These are phyloP conservation scores for Macroramphosus scolopax DNA, from an alignment of 2,797 vertebrate genomes.

Conservation along the genomic window DNA sequence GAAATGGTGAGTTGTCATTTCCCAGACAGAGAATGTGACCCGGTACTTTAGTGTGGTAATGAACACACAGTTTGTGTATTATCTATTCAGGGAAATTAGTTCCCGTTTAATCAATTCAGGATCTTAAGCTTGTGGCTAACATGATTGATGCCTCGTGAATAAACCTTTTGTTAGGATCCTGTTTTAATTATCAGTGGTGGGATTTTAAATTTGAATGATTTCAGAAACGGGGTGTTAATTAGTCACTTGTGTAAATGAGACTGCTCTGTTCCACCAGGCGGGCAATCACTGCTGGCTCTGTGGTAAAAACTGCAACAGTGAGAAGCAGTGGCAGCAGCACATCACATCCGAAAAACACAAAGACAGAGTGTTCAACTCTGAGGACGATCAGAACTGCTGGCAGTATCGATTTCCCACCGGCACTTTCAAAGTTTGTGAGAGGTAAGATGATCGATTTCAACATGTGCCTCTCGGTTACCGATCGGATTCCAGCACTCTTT, in stretches of 20 bases:
- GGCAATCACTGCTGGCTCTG: constrained; percentile 99
- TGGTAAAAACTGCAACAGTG: constrained; percentile 98
- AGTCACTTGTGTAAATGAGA: constrained; percentile 6
- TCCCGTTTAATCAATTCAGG: no score
- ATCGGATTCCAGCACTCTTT: background rate
- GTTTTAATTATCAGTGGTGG: constrained; percentile 2
- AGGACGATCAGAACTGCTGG: constrained; percentile 98
- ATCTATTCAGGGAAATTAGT: no score
- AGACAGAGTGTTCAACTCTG: constrained; percentile 95
- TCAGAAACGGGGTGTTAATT: constrained; percentile 4
- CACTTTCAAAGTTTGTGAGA: constrained; percentile 91
- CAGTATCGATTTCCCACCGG: constrained; percentile 97
- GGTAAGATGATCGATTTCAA: constrained; percentile 70
- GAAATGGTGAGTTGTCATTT: constrained; percentile 76
- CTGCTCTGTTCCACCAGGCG: constrained; percentile 71
- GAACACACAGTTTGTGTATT: no score
- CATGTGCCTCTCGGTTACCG: fast-evolving
- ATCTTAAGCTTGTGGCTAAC: no score
- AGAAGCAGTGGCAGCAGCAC: constrained; percentile 98
- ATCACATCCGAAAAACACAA: constrained; percentile 99
- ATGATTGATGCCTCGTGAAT: no score
- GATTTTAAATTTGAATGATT: constrained; percentile 2
- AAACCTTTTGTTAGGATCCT: constrained; percentile 1
- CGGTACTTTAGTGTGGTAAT: no score
- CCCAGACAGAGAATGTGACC: no score